A percentile compares a stretch with the other conserved stretches of the same genome.
Conservation (phyloP, 2,113 vertebrate species). For the Neolamprologus tretocephalus region DNA sequence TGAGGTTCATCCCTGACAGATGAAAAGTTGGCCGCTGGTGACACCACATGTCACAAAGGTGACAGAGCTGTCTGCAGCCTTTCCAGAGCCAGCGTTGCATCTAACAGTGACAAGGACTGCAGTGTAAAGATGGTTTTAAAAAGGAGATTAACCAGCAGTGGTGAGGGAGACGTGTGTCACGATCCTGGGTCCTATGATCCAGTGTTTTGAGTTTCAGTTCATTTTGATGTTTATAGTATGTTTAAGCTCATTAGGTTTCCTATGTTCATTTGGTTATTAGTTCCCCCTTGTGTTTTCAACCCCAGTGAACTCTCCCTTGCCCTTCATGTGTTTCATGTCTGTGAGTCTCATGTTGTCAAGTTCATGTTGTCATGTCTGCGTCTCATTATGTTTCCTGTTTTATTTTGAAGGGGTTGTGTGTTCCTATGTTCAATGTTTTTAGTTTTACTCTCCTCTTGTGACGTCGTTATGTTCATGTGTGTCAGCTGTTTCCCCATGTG, state of each 20-base stretch:
- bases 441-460: too few species aligned
- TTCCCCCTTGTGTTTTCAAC: too few species aligned
- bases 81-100: not conserved
- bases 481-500: not conserved
- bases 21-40: not conserved
- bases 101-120: not conserved
- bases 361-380: too few species aligned
- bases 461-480: not conserved
- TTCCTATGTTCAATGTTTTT: not conserved
- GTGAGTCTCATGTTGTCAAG: not conserved
- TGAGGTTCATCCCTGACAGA: not conserved
- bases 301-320: too few species aligned
- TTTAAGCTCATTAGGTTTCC: too few species aligned
- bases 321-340: not conserved
- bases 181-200: not conserved
- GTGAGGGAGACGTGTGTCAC: not conserved
- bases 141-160: not conserved
- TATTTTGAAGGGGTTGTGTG: rapidly evolving
- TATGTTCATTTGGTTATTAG: too few species aligned
- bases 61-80: not conserved
- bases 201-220: not conserved
- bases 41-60: not conserved
- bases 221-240: not conserved
- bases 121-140: not conserved
- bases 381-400: too few species aligned